phyloP scores from a whole-genome alignment of 2,797 vertebrate genomes.

The Megalops cyprinoides region DNA sequence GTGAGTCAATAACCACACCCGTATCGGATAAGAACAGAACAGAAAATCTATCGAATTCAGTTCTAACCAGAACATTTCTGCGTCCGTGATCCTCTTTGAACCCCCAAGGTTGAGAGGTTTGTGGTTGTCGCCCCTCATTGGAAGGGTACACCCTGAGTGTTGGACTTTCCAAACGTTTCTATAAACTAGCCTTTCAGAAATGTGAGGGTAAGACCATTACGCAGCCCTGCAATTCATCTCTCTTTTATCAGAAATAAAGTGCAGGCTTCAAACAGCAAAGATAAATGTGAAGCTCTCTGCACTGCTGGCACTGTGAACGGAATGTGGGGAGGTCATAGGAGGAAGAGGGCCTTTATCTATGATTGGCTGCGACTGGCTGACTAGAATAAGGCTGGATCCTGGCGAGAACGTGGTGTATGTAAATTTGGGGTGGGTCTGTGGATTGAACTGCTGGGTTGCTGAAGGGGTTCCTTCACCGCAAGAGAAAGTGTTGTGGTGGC shows the following conservation, averaged over 20 bases:
- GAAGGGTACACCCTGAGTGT: not conserved
- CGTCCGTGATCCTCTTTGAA: not conserved
- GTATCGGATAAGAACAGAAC: no score
- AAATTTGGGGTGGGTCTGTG: no score
- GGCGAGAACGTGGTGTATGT: no score
- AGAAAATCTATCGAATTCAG: no score
- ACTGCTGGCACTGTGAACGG: not conserved
- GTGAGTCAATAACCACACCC: no score
- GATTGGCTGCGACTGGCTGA: slow-evolving; percentile 55
- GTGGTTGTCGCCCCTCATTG: not conserved
- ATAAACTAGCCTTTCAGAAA: not conserved
- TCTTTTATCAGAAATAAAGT: no score
- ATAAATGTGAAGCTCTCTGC: not conserved
- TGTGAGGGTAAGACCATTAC: not conserved
- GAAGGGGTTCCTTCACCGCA: no score
- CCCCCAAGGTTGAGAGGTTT: not conserved
- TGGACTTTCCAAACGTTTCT: not conserved
- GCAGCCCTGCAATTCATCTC: no score
- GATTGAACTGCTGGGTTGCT: no score
- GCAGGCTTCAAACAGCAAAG: no score
- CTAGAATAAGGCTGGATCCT: no score
- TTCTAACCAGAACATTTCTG: not conserved
- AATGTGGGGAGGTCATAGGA: slow-evolving; percentile 45
- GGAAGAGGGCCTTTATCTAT: slow-evolving; percentile 54
- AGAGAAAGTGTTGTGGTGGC: slow-evolving; percentile 37